Evolutionary conservation across 1,140 invertebrate genomes (phyloP).

Genomic region (Drosophila teissieri): DNA sequence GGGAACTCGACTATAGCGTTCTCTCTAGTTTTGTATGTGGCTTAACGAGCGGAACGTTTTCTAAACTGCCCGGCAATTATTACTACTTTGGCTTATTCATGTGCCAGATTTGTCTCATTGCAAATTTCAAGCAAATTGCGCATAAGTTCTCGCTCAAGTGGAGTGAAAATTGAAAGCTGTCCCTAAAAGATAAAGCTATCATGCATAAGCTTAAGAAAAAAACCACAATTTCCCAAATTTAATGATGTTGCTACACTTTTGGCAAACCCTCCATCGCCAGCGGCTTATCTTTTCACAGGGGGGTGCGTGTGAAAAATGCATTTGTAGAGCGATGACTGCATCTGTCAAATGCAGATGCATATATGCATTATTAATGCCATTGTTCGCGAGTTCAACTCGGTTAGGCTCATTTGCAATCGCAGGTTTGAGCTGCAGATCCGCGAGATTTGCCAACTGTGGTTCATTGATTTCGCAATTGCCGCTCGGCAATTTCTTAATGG

Average conservation of each 20-base stretch:
- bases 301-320: conserved; percentile 69
- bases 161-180: conserved; percentile 46
- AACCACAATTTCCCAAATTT: conserved; percentile 5
- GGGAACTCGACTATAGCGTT: too few species aligned
- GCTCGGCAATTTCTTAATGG: conserved; percentile 34
- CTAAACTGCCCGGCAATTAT: conserved; percentile 50
- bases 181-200: background rate
- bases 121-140: conserved; percentile 37
- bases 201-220: background rate
- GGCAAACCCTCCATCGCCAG: background rate
- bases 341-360: conserved; percentile 40
- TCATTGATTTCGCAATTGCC: conserved; percentile 65
- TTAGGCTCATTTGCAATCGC: conserved; percentile 35
- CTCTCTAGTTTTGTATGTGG: too few species aligned
- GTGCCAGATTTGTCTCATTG: conserved; percentile 40
- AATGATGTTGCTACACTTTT: conserved; percentile 41
- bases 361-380: conserved; percentile 60
- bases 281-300: conserved; percentile 44
- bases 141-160: conserved; percentile 18
- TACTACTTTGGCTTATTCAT: conserved; percentile 36
- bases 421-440: conserved; percentile 14
- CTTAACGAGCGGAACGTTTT: conserved; percentile 73
- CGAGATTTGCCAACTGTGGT: conserved; percentile 31
- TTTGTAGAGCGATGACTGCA: conserved; percentile 47
- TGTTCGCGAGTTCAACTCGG: conserved; percentile 58